A percentile compares a stretch with the other conserved stretches of the same genome.
Evolutionary conservation across 2,888 invertebrate genomes (phyloP).

Genomic region (Chymomyza caudatula): DNA sequence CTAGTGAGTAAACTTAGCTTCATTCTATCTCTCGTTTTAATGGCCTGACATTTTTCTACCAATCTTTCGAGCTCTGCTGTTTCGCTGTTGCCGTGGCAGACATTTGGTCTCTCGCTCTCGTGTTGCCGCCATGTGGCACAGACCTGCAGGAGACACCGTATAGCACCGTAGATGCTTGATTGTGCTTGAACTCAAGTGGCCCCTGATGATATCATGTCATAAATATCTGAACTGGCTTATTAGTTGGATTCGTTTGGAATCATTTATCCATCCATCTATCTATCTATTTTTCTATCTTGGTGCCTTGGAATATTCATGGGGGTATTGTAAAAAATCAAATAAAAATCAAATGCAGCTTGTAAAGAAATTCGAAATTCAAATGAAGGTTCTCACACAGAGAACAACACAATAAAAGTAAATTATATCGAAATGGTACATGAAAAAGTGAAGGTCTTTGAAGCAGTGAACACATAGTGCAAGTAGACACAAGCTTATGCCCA

Average conservation of each 20-base stretch:
- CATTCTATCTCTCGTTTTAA: conserved; percentile 45
- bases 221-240: conserved; percentile 64
- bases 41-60: conserved; percentile 41
- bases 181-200: conserved; percentile 27
- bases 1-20: conserved; percentile 16
- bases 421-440: neutral
- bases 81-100: conserved; percentile 38
- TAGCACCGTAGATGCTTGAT: conserved; percentile 25
- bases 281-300: too few species aligned
- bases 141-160: conserved; percentile 51
- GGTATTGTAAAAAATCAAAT: neutral
- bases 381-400: neutral
- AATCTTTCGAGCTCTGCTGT: conserved; percentile 5
- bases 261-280: too few species aligned
- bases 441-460: too few species aligned
- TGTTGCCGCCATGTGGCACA: conserved; percentile 17
- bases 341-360: neutral
- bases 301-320: conserved; percentile 9
- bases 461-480: too few species aligned
- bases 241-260: conserved; percentile 44
- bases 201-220: conserved; percentile 71
- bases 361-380: neutral
- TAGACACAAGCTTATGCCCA: too few species aligned
- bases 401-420: neutral
- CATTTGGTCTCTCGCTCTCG: conserved; percentile 64